A percentile compares a stretch with the other conserved stretches of the same genome.
Conservation (phyloP, 2,113 vertebrate species). For the Embiotoca jacksoni region DNA sequence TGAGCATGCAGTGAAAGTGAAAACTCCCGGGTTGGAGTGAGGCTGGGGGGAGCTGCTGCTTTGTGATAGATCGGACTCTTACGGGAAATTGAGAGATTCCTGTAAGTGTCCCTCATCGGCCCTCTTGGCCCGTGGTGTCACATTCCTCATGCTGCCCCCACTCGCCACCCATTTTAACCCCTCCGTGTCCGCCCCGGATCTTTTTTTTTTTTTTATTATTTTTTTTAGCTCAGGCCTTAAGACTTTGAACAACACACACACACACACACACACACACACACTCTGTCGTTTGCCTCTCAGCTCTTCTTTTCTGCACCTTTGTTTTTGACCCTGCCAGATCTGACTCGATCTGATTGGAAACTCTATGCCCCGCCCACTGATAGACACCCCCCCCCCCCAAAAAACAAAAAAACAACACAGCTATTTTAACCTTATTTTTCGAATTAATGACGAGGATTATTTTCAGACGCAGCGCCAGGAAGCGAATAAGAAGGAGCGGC, state of each 20-base stretch:
- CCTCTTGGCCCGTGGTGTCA: slow-evolving; percentile 62
- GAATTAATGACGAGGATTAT: no score
- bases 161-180: slow-evolving; percentile 39
- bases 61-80: slow-evolving; percentile 48
- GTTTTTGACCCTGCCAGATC: no score
- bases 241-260: slow-evolving; percentile 47
- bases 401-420: no score
- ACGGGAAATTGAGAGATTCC: slow-evolving; percentile 76
- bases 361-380: no score
- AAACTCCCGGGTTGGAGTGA: slow-evolving; percentile 19
- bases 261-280: slow-evolving; percentile 15
- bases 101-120: slow-evolving; percentile 67
- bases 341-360: no score
- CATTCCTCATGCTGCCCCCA: slow-evolving; percentile 66
- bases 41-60: slow-evolving; percentile 17
- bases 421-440: no score
- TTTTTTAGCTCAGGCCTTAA: slow-evolving; percentile 47
- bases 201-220: neutral
- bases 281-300: no score
- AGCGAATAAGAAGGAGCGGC: no score
- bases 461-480: no score
- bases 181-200: slow-evolving; percentile 8
- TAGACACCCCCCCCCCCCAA: no score
- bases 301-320: no score
- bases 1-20: slow-evolving; percentile 32